Base-by-base conservation (phyloP, 2,797 vertebrate genomes). In the Astyanax mexicanus region DNA sequence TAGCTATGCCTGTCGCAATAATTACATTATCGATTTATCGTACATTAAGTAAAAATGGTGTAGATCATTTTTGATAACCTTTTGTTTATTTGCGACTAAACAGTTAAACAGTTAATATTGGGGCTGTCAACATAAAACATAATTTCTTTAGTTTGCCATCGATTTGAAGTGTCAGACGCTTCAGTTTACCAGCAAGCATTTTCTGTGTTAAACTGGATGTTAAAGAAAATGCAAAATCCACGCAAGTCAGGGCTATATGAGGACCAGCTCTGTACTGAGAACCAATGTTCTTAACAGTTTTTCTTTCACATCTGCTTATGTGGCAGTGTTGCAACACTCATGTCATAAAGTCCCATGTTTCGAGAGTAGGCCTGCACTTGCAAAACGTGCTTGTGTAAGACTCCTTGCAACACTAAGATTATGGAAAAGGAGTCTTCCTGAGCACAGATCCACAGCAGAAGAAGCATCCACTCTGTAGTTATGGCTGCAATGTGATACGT, bases 401-500 rank as follows among this genome's bases (percentile, higher is more conserved):
- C 32, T 17, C 40, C 29, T 66, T 60, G 42, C 62, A 40, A 11
- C 42, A 51, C 11, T 55, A 35, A 40, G 21, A 11, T 58, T 60
- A 29, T 7, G 11, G 45, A 11, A 25, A 2, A 58, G 10, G 32
- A 23, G 2, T 35, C 38, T 52, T 17, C 37, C 60, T 4, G 44
- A 69, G 52, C 19, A 17, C n/a, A n/a, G n/a, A n/a, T n/a, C n/a
- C n/a, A n/a, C 15, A 64, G 45, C 29, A 15, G 64, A 32, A 44
- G 44, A 66, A 37, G 12, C 44, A n/a, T 45, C 67, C 45, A 23
- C 4, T 57, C 17, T 23, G 19, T 68, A 72, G 60, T 58, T 35
- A 49, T 15, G 45, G 57, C 62, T n/a, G 76, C 32, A 79, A 44
- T 71, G 49, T 67, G 69, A 78, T 78, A 45, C 45, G 51, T 67